A percentile compares a stretch with the other conserved stretches of the same genome.
phyloP scores from a whole-genome alignment of 2,113 vertebrate genomes.

The Osmerus eperlanus region DNA sequence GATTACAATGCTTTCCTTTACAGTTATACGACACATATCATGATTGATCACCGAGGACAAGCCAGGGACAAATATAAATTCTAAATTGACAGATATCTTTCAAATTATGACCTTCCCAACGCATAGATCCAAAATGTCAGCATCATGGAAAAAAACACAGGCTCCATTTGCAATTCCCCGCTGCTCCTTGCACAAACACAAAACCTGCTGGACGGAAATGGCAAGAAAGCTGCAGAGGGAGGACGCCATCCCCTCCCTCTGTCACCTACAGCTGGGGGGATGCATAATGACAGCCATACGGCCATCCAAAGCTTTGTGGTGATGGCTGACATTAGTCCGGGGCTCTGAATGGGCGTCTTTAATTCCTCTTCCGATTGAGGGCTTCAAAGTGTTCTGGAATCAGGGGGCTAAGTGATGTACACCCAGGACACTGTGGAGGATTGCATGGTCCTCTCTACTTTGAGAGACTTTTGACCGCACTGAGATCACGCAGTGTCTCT shows the following conservation, averaged over 20 bases:
- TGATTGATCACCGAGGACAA: conserved; percentile 18
- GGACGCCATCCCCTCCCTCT: conserved; percentile 6
- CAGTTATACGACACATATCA: conserved; percentile 8
- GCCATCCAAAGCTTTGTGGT: conserved; percentile 18
- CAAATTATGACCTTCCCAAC: conserved; percentile 50
- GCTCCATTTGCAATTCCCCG: conserved; percentile 39
- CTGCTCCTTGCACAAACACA: conserved; percentile 28
- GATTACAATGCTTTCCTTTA: conserved; percentile 1
- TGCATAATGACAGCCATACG: conserved; percentile 36
- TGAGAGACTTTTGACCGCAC: conserved; percentile 34
- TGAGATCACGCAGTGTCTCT: conserved; percentile 27
- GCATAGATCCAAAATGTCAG: conserved; percentile 48
- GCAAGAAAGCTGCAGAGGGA: conserved; percentile 8
- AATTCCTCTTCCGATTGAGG: conserved; percentile 46
- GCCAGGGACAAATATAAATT: conserved; percentile 28
- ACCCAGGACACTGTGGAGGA: too few species aligned
- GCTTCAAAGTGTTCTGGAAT: conserved; percentile 21
- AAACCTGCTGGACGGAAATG: conserved; percentile 9
- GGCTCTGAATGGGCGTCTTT: conserved; percentile 38
- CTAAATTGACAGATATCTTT: conserved; percentile 51
- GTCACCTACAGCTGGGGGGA: conserved; percentile 11
- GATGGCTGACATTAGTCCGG: conserved; percentile 41
- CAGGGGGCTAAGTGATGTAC: too few species aligned
- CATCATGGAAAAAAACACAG: conserved; percentile 19
- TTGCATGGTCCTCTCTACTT: neutral